Base-by-base conservation (phyloP, 1,140 invertebrate genomes). In the Ceratosolen solmsi region DNA sequence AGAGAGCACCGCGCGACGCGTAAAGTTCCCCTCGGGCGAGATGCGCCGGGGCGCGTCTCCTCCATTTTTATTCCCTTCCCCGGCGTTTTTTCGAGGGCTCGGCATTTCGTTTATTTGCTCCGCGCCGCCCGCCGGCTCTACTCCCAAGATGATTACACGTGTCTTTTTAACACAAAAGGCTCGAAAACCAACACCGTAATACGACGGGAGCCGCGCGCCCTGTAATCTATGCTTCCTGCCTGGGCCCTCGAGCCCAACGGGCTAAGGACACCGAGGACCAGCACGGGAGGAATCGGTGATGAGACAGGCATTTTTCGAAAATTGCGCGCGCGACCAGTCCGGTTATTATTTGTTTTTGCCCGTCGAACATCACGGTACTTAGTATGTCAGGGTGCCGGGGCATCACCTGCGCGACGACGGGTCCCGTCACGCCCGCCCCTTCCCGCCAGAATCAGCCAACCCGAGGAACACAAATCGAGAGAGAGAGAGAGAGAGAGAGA, bases 141-240 rank as follows among this genome's bases (percentile, higher is more conserved):
- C 83, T 85, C 83, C 84, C 58, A 84, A 84, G 86, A 91, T 91
- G 90, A 92, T 91, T 92, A 90, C 88, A 90, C 87, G 89, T 89
- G 90, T 92, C 91, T 91, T 91, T 91, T 91, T 91, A 92, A 91
- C 91, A 91, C 91, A 92, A 91, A 91, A 91, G 91, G 91, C 90
- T 92, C 91, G 91, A 92, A 92, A 92, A 92, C 91, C 91, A 92
- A 92, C 91, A 92, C 91, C 89, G 90, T 90, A 91, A 91, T 91
- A 90, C 88, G 90, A 88, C 87, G 89, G 88, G 85, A 81, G 85
- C 76, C 78, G 85, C 86, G 89, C 85, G 91, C 91, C 91, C 90
- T 92, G 90, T 92, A 92, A 92, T 92, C 89, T 89, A 84, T 86
- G 79, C 80, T 83, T 81, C 84, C 72, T 76, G 27, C 15, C 36